Evolutionary conservation across 2,888 invertebrate genomes (phyloP).

Genomic region (Alloplasta piceator): DNA sequence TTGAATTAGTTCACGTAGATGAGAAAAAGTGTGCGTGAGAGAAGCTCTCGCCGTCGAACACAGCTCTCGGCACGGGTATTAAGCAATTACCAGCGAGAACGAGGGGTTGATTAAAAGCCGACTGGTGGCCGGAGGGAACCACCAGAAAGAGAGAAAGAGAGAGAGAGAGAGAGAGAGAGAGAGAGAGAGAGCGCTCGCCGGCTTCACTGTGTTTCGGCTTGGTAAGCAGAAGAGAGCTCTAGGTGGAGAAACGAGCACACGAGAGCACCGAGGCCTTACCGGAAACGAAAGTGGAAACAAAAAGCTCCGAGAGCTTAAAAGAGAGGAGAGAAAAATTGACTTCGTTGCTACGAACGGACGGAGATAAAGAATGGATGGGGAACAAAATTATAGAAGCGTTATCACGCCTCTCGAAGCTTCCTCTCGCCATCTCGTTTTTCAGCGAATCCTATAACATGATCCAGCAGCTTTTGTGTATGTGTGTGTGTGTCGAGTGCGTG

Average conservation of each 20-base stretch:
- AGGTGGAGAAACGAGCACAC: constrained; percentile 13
- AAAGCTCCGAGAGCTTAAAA: constrained; percentile 5
- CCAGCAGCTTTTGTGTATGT: background rate
- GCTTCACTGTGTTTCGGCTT: constrained; percentile 11
- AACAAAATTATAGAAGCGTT: constrained; percentile 50
- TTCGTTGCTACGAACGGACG: background rate
- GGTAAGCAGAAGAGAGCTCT: constrained; percentile 54
- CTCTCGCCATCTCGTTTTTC: constrained; percentile 20
- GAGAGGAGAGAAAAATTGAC: constrained; percentile 42
- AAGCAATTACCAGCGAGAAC: constrained; percentile 76
- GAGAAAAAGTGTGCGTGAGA: constrained; percentile 13
- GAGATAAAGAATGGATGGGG: constrained; percentile 12
- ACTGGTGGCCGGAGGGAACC: constrained; percentile 34
- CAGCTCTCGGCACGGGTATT: constrained; percentile 74
- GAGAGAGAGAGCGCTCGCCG: constrained; percentile 34
- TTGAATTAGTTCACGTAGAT: constrained; percentile 73
- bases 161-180: background rate
- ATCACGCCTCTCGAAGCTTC: constrained; percentile 48
- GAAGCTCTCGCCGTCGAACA: constrained; percentile 70
- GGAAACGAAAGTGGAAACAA: constrained; percentile 20
- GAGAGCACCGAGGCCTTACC: constrained; percentile 1
- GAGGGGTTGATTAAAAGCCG: constrained; percentile 76
- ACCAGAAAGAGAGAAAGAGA: constrained; percentile 3
- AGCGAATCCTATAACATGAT: constrained; percentile 38
- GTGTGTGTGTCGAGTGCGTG: constrained; percentile 23